These are phyloP conservation scores for Empis stercorea DNA, from an alignment of 2,888 invertebrate species.

Conservation along the genomic window DNA sequence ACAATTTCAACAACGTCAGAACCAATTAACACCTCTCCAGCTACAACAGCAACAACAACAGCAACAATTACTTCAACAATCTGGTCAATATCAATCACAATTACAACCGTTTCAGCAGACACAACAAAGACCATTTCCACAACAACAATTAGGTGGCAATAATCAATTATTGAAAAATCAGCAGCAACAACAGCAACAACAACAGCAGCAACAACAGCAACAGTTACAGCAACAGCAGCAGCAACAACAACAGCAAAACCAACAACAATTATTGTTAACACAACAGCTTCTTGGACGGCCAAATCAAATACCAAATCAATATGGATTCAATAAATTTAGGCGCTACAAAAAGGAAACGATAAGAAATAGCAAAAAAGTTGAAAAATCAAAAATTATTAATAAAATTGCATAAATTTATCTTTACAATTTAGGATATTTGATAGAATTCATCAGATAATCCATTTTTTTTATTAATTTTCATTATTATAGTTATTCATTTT, in stretches of 20 bases:
- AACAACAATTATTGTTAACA: conserved; percentile 25
- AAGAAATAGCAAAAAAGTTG: not conserved
- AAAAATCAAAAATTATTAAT: not conserved
- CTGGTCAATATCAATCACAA: conserved; percentile 29
- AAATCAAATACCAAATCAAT: conserved; percentile 30
- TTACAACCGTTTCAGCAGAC: conserved; percentile 14
- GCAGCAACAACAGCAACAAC: conserved; percentile 17
- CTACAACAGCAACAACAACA: conserved; percentile 21
- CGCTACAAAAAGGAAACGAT: conserved; percentile 28
- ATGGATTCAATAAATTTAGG: conserved; percentile 30
- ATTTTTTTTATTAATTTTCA: not conserved
- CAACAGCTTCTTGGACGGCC: conserved; percentile 30
- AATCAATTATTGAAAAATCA: conserved; percentile 12
- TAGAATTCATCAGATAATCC: not conserved
- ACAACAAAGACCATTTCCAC: conserved; percentile 16
- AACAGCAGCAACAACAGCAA: conserved; percentile 19
- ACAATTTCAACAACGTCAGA: conserved; percentile 22
- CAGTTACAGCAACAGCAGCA: conserved; percentile 22
- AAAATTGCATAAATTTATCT: not conserved
- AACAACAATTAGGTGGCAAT: conserved; percentile 15
- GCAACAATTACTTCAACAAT: conserved; percentile 17
- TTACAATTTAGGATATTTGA: too few species aligned
- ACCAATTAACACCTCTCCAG: conserved; percentile 27
- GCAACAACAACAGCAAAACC: conserved; percentile 21
- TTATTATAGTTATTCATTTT: too few species aligned